Evolutionary conservation across 1,140 invertebrate species (phyloP), one percentile per base, ranked within the genome.

Genomic region (Drosophila lini): DNA sequence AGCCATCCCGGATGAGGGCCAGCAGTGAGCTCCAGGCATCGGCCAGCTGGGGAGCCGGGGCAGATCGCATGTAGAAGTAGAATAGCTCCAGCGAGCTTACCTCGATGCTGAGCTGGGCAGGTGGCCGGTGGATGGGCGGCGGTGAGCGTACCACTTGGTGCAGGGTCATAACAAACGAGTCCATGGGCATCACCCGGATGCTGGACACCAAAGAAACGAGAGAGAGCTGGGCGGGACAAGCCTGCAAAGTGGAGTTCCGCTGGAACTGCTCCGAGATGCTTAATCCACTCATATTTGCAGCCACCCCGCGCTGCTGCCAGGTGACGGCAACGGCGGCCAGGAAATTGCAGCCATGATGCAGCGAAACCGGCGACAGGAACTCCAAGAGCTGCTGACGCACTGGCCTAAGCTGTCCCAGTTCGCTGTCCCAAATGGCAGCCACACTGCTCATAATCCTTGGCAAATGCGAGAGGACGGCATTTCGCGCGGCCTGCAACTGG

Each of bases 271-370:
- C 91, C 2, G 74, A 7, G 16, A 92, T 91, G 36, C 65, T 68
- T 65, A 96, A 90, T 56, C 34, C 67, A 40, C 25, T 63, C 70
- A 40, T 47, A 63, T 45, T 68, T 15, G 38, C 40, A 36, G 48
- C 59, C 15, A 36, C 58, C 13, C 95, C 93, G 53, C 95, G 93
- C 81, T 98, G 97, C 90, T 97, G 95, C 97, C 97, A 98, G 38
- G 97, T 97, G 42, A 97, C 95, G n/a, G 97, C 96, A 68, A 98
- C 94, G 13, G 97, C 96, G 19, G 96, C 95, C 53, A 98, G 93
- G 69, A 98, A 97, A 89, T 96, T 96, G 13, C 95, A 94, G 34
- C 96, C 96, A 92, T 98, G 97, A 90, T 97, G 96, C 42, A 97
- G 94, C 15, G 97, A 97, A 48, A 98, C 96, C 2, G 98, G 97